These are phyloP conservation scores for Parnassius glacialis DNA, from an alignment of 2,888 invertebrate species.

Conservation along the genomic window DNA sequence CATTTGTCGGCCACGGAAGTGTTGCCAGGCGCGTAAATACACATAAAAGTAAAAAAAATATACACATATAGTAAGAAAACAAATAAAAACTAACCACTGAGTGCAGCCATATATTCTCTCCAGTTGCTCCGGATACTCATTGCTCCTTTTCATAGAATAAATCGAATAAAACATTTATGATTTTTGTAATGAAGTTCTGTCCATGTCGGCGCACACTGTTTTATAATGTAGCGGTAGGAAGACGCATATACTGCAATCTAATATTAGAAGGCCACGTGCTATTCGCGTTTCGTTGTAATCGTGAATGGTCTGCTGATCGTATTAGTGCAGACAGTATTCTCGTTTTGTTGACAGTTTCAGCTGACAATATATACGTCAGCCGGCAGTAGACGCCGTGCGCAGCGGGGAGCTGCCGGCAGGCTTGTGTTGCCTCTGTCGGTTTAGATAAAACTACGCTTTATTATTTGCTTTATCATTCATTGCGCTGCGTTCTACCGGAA, in stretches of 20 bases:
- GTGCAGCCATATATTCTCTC: conserved; percentile 75
- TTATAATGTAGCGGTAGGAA: conserved; percentile 45
- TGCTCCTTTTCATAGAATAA: conserved; percentile 52
- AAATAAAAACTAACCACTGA: conserved; percentile 68
- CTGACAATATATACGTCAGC: conserved; percentile 52
- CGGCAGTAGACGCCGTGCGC: conserved; percentile 31
- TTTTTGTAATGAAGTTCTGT: conserved; percentile 42
- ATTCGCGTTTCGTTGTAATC: conserved; percentile 61
- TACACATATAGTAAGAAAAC: conserved; percentile 21
- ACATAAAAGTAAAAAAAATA: not conserved
- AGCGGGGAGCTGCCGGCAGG: conserved; percentile 48
- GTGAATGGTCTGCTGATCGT: conserved; percentile 55
- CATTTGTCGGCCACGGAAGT: not conserved
- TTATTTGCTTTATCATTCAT: conserved; percentile 60
- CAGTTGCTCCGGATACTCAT: conserved; percentile 71
- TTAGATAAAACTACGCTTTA: conserved; percentile 45
- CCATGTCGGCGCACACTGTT: conserved; percentile 52
- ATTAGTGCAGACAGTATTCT: conserved; percentile 45
- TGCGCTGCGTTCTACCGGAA: conserved; percentile 42
- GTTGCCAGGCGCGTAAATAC: conserved; percentile 20
- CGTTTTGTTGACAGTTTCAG: conserved; percentile 67
- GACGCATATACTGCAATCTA: conserved; percentile 49
- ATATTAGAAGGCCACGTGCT: conserved; percentile 73
- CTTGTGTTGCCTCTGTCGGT: conserved; percentile 44
- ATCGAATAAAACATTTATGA: conserved; percentile 69